Base-by-base conservation (phyloP, 1,140 invertebrate species). In the Lepidotrigona ventralis region DNA sequence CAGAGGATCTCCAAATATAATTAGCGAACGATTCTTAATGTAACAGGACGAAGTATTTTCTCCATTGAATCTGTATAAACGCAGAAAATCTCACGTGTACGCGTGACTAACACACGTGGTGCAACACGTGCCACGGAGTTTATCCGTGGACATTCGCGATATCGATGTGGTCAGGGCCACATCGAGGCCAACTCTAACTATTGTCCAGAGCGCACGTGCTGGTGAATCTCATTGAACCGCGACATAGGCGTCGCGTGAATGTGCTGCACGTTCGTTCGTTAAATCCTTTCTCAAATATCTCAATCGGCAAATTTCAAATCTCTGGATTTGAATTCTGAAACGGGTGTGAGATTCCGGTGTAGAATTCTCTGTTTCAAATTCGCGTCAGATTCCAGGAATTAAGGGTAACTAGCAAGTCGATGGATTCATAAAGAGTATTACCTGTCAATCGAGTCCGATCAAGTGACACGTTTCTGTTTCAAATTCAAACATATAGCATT, bases 201-300 rank as follows among this genome's bases (percentile, higher is more conserved):
- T 83, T 82, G 79, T 79, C 74, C 72, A 74, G 51, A 26, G 64
- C 87, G 86, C 89, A 83, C 87, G 87, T 87, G 87, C 87, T 85
- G 60, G 14, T 69, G 53, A 39, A 75, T 58, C 68, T 58, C 70
- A 54, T 60, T 81, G 77, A 68, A 73, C 74, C 79, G 82, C 75
- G 79, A 88, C 88, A 85, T 66, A 86, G 83, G 82, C 80, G 63
- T 75, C 79, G 73, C 51, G 70, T 78, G 81, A 81, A 84, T 84
- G 81, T 86, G 79, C 81, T 85, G 88, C 71, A 86, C 87, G 88
- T 90, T 86, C 80, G 84, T 60, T 86, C 74, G 66, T 72, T 86
- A 72, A 29, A 33, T 69, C 12, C 51, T n/a, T 74, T n/a, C 66
- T n/a, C 54, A 46, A 46, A 56, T 26, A 71, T 83, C 78, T 78